Evolutionary conservation across 2,888 invertebrate species (phyloP), one percentile per base, ranked within the genome.

Genomic region (Melanostoma mellinum): DNA sequence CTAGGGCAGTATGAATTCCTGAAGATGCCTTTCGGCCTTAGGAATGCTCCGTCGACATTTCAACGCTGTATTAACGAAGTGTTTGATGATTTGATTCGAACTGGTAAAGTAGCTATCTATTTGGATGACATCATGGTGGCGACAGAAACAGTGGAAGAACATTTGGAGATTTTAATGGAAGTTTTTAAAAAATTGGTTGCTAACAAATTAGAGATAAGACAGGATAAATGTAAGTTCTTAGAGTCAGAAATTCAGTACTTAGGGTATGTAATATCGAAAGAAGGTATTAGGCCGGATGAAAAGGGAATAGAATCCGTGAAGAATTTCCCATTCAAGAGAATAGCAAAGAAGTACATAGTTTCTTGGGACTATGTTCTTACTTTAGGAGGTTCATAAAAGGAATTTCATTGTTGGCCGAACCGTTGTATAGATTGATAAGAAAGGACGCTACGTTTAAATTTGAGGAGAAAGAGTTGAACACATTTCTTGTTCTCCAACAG

Each of bases 361-460:
- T 74, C 42, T 6, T 85, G 30, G 82, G 86, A 4, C n/a, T 85
- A 6, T 84, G 60, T 50, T 75, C 82, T 4, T 85, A 86, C 32
- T 82, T 86, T 30, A 52, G 85, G 30, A 65, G 56, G 48, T 85
- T 84, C 40, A 60, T 85, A 10, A 36, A n/a, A 3, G 30, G 65
- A 9, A 86, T 68, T 82, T 87, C 75, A 4, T 5, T 33, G 3
- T 86, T 80, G 8, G 88, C 89, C 4, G 86, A 87, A 61, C 89
- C 89, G 0, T 67, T 89, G 5, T 86, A 88, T 58, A 86, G 88
- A 35, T 46, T 89, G 5, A 10, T 79, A 20, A 85, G 68, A 48
- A 86, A 85, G 40, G n/a, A 71, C 33, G 9, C 32, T 6, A n/a
- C 42, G 30, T 85, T 85, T 72, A 40, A 58, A 32, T 74, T 80